Percentiles rank a stretch among this genome's conserved stretches.
Evolutionary conservation across 2,797 vertebrate genomes (phyloP).

Genomic region (Brachyalestes nurse): DNA sequence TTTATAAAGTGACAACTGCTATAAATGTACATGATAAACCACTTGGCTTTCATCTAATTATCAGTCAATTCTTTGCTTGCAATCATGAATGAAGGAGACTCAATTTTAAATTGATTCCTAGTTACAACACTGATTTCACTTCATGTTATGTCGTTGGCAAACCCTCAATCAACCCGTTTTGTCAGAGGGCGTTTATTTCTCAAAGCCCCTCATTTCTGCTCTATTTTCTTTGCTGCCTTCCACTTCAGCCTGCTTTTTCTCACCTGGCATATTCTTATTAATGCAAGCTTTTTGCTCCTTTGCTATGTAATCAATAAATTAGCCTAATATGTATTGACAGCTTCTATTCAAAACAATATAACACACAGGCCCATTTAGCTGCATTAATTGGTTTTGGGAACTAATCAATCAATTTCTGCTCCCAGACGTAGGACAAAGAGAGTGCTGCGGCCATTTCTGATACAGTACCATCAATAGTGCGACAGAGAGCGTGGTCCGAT

Average conservation of each 20-base stretch:
- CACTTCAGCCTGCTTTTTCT: slow-evolving; percentile 7
- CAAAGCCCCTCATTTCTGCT: neutral
- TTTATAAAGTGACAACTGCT: slow-evolving; percentile 38
- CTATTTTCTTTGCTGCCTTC: neutral
- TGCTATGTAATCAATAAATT: slow-evolving; percentile 50
- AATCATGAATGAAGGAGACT: slow-evolving; percentile 29
- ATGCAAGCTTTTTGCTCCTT: slow-evolving; percentile 30
- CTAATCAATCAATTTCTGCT: slow-evolving; percentile 45
- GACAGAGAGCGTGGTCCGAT: slow-evolving; percentile 24
- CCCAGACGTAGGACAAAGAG: slow-evolving; percentile 19
- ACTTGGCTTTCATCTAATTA: slow-evolving; percentile 44
- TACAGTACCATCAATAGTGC: slow-evolving; percentile 9
- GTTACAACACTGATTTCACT: slow-evolving; percentile 25
- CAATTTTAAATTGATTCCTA: slow-evolving; percentile 45
- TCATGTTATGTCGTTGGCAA: neutral
- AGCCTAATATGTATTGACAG: slow-evolving; percentile 52
- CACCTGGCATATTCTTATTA: slow-evolving; percentile 35
- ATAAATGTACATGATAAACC: slow-evolving; percentile 38
- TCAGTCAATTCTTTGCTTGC: slow-evolving; percentile 33
- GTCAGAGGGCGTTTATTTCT: slow-evolving; percentile 19
- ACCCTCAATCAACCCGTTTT: slow-evolving; percentile 12
- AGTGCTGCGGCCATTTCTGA: slow-evolving; percentile 1
- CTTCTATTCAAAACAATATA: slow-evolving; percentile 47
- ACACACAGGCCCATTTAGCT: slow-evolving; percentile 50
- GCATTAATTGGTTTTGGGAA: slow-evolving; percentile 56